A percentile compares a stretch with the other conserved stretches of the same genome.
These are phyloP conservation scores for Nemopilema nomurai DNA, from an alignment of 30 jellyfish, hydroid and myxozoan species.

Conservation along the genomic window DNA sequence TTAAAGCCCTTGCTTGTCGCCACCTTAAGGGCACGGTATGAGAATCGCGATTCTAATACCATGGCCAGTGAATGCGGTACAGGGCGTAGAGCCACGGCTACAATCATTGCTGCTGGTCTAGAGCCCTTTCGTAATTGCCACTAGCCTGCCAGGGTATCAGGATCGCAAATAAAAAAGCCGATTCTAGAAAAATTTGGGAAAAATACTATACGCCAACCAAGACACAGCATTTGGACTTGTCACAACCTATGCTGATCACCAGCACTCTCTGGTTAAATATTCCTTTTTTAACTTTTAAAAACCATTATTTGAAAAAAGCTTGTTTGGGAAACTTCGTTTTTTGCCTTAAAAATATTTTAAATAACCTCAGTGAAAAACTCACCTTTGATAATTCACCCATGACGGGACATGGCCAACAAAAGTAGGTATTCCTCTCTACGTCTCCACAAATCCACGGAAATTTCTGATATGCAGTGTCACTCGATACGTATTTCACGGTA, in stretches of 20 bases:
- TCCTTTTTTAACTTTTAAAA: neutral
- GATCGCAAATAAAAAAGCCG: slow-evolving; percentile 10
- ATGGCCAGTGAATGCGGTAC: slow-evolving; percentile 3
- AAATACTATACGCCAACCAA: neutral
- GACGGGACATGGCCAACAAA: neutral
- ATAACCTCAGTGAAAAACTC: slow-evolving; percentile 2
- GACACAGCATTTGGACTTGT: neutral
- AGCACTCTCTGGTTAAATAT: neutral
- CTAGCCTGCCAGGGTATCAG: slow-evolving; percentile 4
- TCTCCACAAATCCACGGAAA: slow-evolving; percentile 22
- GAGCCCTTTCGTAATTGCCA: slow-evolving; percentile 6
- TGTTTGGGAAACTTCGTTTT: slow-evolving; percentile 13
- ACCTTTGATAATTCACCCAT: slow-evolving; percentile 17
- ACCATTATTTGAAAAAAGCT: neutral
- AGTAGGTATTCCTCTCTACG: slow-evolving; percentile 8
- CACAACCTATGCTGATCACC: neutral
- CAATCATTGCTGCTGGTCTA: neutral
- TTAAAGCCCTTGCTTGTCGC: neutral
- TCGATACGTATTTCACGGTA: slow-evolving; percentile 13
- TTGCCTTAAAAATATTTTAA: neutral
- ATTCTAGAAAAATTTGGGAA: neutral
- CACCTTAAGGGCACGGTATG: neutral
- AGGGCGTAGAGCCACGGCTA: slow-evolving; percentile 1
- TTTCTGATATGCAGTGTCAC: slow-evolving; percentile 12
- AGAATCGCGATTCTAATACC: slow-evolving; percentile 13